Base-by-base conservation (phyloP, 1,140 invertebrate species). In the Ostrea edulis region DNA sequence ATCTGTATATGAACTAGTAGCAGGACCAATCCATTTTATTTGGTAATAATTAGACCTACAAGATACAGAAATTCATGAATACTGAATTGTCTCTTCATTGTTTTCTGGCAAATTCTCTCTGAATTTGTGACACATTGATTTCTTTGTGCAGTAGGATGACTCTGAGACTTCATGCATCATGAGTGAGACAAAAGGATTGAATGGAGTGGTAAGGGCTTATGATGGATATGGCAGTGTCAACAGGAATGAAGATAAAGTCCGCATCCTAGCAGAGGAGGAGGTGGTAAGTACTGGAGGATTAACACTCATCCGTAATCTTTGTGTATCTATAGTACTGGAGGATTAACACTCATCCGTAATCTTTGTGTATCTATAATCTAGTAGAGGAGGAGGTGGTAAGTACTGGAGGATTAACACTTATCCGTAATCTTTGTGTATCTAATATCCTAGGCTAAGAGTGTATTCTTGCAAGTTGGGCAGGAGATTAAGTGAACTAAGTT, bases 221-320 rank as follows among this genome's bases (percentile, higher is more conserved):
- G 87, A 88, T 82, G 84, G 85, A 65, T 88, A 88, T 54, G 87
- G 87, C n/a, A 82, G 71, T 12, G 87, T 88, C 8, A 77, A 88
- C 44, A 82, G 82, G 44, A 29, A 82, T 35, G 62, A 68, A 14
- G 58, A 62, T 86, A 25, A 52, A 77, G 17, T 68, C 52, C 65
- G 52, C 44, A 52, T 86, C 22, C 29, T 71, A 52, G 22, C 14
- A 9, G 22, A 71, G 35, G 65, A 35, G 62, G 51, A 86, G 65
- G 65, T 14, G 17, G 62, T n/a, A 12, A 53, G 44, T 51, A 11
- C 20, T 4, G 20, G 20, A 65, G 11, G 25, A 85, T 20, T 44
- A 44, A 44, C 35, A 44, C 35, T 44, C 5, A 44, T 44, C 35
- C n/a, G n/a, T n/a, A n/a, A n/a, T n/a, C n/a, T n/a, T n/a, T n/a